Conservation (phyloP, 1,140 invertebrate species). For the Anoplolepis gracilipes region DNA sequence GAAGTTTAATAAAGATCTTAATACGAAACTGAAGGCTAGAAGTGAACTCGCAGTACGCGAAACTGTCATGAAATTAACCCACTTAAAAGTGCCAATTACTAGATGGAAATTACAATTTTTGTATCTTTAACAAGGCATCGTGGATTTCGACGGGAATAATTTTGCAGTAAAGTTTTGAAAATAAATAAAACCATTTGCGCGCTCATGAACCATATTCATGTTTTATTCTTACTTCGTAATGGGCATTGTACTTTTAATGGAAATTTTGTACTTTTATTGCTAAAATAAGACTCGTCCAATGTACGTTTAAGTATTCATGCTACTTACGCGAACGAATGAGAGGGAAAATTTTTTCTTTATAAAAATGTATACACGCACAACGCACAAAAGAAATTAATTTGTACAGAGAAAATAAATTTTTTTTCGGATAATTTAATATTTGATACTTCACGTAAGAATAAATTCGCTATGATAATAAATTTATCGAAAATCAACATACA, state of each 20-base stretch:
- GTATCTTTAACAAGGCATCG: conserved; percentile 52
- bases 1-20: conserved; percentile 59
- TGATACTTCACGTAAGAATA: neutral
- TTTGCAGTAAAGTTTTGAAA: conserved; percentile 11
- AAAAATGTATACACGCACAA: neutral
- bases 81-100: conserved; percentile 60
- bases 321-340: neutral
- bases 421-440: conserved; percentile 23
- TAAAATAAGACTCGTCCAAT: neutral
- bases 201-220: neutral
- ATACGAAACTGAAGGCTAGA: conserved; percentile 4
- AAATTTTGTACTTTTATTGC: conserved; percentile 27
- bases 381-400: neutral
- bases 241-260: conserved; percentile 29
- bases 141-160: conserved; percentile 25
- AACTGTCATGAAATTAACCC: conserved; percentile 67
- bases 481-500: neutral
- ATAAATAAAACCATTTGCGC: conserved; percentile 11
- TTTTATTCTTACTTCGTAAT: conserved; percentile 19
- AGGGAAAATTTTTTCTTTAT: neutral
- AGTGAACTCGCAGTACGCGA: neutral
- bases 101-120: conserved; percentile 59
- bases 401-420: conserved; percentile 15
- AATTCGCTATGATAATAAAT: conserved; percentile 44
- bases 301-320: conserved; percentile 24